Evolutionary conservation across 2,888 invertebrate species (phyloP).

Genomic region (Orgyia antiqua): DNA sequence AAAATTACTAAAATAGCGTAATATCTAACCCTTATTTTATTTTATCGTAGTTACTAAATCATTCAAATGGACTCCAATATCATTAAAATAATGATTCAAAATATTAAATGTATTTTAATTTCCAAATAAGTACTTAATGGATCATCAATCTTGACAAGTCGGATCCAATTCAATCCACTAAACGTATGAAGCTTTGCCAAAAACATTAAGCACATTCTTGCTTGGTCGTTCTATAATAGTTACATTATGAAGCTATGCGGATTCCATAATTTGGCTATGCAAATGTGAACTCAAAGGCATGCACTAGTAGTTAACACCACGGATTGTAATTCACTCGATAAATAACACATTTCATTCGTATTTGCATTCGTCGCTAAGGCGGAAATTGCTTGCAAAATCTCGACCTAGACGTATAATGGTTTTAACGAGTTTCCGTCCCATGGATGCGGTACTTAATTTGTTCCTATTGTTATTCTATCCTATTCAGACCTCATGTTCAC

Average conservation of each 20-base stretch:
- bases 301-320: constrained; percentile 40
- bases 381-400: constrained; percentile 71
- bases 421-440: constrained; percentile 26
- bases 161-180: constrained; percentile 7
- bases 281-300: constrained; percentile 23
- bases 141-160: constrained; percentile 7
- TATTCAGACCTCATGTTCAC: not conserved
- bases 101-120: too few relatives aligned
- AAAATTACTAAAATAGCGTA: too few relatives aligned
- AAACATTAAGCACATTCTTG: constrained; percentile 12
- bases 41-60: too few relatives aligned
- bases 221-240: constrained; percentile 14
- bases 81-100: too few relatives aligned
- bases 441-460: constrained; percentile 35
- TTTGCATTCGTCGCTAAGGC: constrained; percentile 66
- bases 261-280: constrained; percentile 34
- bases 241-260: constrained; percentile 18
- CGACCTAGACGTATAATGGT: constrained; percentile 39
- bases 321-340: constrained; percentile 62
- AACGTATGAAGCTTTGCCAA: constrained; percentile 8
- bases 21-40: too few relatives aligned
- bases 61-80: too few relatives aligned
- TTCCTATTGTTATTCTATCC: constrained; percentile 1
- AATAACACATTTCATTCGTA: constrained; percentile 68
- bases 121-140: constrained; percentile 1